Evolutionary conservation across 2,797 vertebrate species (phyloP).

Genomic region (Ispidina lecontei): DNA sequence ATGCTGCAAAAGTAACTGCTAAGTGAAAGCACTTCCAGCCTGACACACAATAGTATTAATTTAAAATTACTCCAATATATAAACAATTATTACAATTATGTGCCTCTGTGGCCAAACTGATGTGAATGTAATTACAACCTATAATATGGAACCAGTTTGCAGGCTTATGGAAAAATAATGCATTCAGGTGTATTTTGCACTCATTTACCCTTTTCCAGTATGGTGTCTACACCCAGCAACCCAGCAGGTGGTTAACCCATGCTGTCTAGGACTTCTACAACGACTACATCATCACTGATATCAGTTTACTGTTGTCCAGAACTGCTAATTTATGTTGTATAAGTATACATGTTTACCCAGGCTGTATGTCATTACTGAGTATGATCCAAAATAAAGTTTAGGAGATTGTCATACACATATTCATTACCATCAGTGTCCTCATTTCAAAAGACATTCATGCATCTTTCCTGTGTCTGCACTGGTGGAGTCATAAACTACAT

Average conservation of each 20-base stretch:
- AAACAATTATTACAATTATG: slow-evolving; percentile 53
- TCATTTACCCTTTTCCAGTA: background rate
- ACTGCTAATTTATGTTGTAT: background rate
- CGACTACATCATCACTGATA: background rate
- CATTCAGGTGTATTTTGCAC: background rate
- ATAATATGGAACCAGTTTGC: slow-evolving; percentile 11
- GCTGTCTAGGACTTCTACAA: background rate
- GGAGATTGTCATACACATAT: background rate
- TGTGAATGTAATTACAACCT: slow-evolving; percentile 34
- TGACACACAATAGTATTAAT: slow-evolving; percentile 28
- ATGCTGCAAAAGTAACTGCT: slow-evolving; percentile 42
- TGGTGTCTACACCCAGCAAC: background rate
- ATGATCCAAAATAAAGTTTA: background rate
- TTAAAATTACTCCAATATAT: slow-evolving; percentile 55
- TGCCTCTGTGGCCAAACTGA: slow-evolving; percentile 27
- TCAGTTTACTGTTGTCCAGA: background rate
- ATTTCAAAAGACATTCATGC: background rate
- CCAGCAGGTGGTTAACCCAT: background rate
- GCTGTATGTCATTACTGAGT: background rate
- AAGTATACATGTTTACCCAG: background rate
- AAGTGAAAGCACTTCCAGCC: slow-evolving; percentile 59
- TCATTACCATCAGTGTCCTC: background rate
- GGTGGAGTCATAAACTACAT: background rate
- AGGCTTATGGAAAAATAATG: background rate
- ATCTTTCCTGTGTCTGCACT: background rate